Evolutionary conservation across 2,888 invertebrate species (phyloP), one percentile per base, ranked within the genome.

Genomic region (Leucoma salicis): DNA sequence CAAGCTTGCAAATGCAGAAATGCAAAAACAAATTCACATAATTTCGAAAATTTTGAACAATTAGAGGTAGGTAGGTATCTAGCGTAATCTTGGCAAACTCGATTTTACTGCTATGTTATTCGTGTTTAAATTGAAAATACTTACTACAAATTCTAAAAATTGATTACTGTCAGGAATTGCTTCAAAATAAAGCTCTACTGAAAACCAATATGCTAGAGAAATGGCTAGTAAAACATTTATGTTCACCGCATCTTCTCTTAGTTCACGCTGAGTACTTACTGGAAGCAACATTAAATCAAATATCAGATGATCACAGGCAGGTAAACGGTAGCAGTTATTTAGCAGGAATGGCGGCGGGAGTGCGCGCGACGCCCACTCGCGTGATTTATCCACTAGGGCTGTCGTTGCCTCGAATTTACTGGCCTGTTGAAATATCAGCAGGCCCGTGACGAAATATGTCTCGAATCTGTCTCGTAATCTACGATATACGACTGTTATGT

Each of bases 301-400:
- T 85, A 86, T 86, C 85, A 82, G 84, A 83, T 83, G 86, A 85
- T 86, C 86, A 75, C 76, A 67, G 76, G 78, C 80, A 82, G 74
- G 86, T 80, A 85, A 87, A 87, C 88, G 84, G 88, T 88, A 88
- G 88, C 88, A 71, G 84, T 80, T 81, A 81, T 78, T 79, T 74
- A 78, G 78, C 78, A 57, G 70, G 70, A 67, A 68, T 67, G 67
- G 67, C 63, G 74, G 68, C 74, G 66, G 74, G 66, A 70, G 74
- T 70, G 57, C 53, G 66, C 59, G 60, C 58, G 68, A 75, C 85
- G 80, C 87, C 86, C 86, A 85, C 86, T 66, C 50, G 44, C 62
- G 81, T 85, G 85, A 87, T 86, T 88, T 88, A 87, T 85, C 81
- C 78, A 73, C 72, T 62, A 36, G 33, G 47, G 63, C 53, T 64